These are phyloP conservation scores for Semotilus atromaculatus DNA, from an alignment of 2,797 vertebrate genomes.

Conservation along the genomic window DNA sequence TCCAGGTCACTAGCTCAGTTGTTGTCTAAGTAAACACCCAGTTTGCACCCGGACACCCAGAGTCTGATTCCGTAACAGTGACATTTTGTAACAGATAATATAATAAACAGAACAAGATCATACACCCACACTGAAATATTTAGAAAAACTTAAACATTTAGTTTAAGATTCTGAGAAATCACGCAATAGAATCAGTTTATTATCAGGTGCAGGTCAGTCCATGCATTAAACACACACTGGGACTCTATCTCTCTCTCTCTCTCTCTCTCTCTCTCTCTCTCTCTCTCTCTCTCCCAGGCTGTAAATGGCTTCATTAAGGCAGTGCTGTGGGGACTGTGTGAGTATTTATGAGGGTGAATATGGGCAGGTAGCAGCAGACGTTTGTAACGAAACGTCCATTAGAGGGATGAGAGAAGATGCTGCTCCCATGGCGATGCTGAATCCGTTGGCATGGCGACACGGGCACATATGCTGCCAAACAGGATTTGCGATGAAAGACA, in stretches of 20 bases:
- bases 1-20: too few species aligned
- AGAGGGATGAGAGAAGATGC: constrained; percentile 89
- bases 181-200: background rate
- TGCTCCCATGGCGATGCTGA: constrained; percentile 77
- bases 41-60: too few species aligned
- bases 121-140: background rate
- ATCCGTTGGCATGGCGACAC: constrained; percentile 72
- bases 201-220: constrained; percentile 75
- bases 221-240: constrained; percentile 92
- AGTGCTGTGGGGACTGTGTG: constrained; percentile 90
- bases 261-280: constrained; percentile 65
- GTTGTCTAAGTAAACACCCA: too few species aligned
- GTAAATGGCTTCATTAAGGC: constrained; percentile 99
- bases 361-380: constrained; percentile 96
- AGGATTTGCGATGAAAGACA: constrained; percentile 70
- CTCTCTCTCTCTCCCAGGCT: constrained; percentile 79
- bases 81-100: background rate
- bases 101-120: background rate
- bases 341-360: constrained; percentile 99
- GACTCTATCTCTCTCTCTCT: too few species aligned
- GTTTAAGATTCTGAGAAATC: background rate
- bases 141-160: background rate
- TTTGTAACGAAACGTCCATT: constrained; percentile 91
- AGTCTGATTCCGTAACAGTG: too few species aligned
- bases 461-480: constrained; percentile 74